phyloP scores from a whole-genome alignment of 2,888 invertebrate genomes.

The Euzetes globulus region DNA sequence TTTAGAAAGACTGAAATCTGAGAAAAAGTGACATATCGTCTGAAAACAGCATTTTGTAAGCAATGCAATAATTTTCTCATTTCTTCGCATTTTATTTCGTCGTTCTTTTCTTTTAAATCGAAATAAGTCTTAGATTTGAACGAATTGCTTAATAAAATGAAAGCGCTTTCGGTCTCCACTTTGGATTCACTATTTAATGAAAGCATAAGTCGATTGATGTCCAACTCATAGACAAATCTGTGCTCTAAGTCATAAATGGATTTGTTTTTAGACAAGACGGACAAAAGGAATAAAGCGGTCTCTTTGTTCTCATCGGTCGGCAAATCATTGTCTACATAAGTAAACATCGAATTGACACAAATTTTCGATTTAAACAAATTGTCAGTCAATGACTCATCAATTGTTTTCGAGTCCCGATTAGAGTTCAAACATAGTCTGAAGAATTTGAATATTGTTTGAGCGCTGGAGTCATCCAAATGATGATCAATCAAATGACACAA shows the following conservation, averaged over 20 bases:
- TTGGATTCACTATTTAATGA: neutral
- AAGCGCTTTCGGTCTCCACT: neutral
- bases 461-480: neutral
- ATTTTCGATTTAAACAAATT: neutral
- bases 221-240: neutral
- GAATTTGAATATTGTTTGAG: neutral
- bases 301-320: neutral
- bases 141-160: neutral
- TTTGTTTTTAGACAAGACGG: neutral
- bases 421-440: slow-evolving; percentile 2
- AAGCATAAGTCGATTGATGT: neutral
- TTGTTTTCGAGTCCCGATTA: neutral
- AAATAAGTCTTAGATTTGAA: neutral
- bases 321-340: neutral
- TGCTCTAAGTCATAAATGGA: neutral
- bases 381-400: neutral
- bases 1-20: neutral
- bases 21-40: neutral
- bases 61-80: neutral
- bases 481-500: neutral
- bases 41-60: slow-evolving; percentile 15
- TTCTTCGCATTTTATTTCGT: neutral
- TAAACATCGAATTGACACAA: neutral
- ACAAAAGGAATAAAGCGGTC: neutral
- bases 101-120: neutral